Percentiles rank a stretch among this genome's conserved stretches.
Conservation (phyloP, 1,140 invertebrate genomes). For the Notospermus geniculatus region DNA sequence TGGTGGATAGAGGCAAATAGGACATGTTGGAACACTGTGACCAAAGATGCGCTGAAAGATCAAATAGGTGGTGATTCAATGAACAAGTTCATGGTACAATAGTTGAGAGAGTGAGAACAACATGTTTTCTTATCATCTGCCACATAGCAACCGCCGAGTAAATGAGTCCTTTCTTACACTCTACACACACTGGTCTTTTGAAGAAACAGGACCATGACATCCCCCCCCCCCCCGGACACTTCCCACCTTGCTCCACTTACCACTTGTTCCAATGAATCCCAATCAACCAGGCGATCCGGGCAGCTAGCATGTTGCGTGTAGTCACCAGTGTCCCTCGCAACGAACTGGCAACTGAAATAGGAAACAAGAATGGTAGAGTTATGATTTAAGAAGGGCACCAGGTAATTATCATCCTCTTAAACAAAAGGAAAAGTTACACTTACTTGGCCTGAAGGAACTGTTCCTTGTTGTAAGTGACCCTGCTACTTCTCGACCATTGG, state of each 20-base stretch:
- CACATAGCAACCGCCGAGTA: too few relatives aligned
- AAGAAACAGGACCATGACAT: background rate
- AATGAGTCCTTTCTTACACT: too few relatives aligned
- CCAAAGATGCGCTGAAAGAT: constrained; percentile 48
- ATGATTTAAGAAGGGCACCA: too few relatives aligned
- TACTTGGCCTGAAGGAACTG: constrained; percentile 92
- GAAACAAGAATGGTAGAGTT: constrained; percentile 30
- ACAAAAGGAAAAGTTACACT: too few relatives aligned
- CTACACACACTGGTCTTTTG: background rate
- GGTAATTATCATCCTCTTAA: too few relatives aligned
- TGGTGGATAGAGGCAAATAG: constrained; percentile 86
- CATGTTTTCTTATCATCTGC: too few relatives aligned
- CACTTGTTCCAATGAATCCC: constrained; percentile 89
- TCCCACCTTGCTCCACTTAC: constrained; percentile 62
- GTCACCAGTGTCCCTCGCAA: constrained; percentile 76
- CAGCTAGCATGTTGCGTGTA: constrained; percentile 74
- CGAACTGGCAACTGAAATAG: constrained; percentile 86
- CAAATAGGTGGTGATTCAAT: constrained; percentile 11
- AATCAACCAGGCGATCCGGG: constrained; percentile 87
- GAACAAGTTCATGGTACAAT: too few relatives aligned
- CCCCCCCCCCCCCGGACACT: too few relatives aligned
- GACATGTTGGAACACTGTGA: constrained; percentile 73
- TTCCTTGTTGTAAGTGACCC: constrained; percentile 76
- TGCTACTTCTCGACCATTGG: background rate
- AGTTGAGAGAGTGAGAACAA: too few relatives aligned